phyloP scores from a whole-genome alignment of 2,888 invertebrate species.

The Iphiclides podalirius region DNA sequence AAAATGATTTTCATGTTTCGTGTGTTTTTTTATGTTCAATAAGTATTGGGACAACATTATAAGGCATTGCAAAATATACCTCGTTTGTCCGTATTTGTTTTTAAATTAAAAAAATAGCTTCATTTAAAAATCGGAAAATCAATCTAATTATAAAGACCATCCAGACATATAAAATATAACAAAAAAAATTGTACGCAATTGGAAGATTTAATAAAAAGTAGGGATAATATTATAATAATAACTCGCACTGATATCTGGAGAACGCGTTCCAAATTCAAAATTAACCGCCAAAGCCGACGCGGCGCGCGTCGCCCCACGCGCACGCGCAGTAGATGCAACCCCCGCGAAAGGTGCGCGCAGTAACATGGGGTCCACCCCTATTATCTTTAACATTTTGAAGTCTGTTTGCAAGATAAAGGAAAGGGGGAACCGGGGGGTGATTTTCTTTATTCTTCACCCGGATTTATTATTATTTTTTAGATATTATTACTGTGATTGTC shows the following conservation, averaged over 20 bases:
- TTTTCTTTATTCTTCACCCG: conserved; percentile 80
- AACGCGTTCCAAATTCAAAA: conserved; percentile 60
- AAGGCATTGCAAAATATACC: neutral
- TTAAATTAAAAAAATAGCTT: too few species aligned
- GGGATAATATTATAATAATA: too few species aligned
- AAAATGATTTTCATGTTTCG: conserved; percentile 4
- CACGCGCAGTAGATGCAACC: conserved; percentile 42
- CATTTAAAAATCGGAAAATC: too few species aligned
- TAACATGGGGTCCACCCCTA: conserved; percentile 69
- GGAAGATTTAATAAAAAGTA: too few species aligned
- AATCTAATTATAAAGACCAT: too few species aligned
- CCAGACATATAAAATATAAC: too few species aligned
- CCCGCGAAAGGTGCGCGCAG: conserved; percentile 73
- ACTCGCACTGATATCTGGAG: conserved; percentile 23
- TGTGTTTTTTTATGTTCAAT: conserved; percentile 17
- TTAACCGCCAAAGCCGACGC: conserved; percentile 64
- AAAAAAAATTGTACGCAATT: too few species aligned
- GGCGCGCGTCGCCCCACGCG: conserved; percentile 46
- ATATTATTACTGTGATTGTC: conserved; percentile 78
- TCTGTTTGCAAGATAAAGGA: conserved; percentile 80
- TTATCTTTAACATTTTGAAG: conserved; percentile 78
- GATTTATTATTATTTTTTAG: conserved; percentile 81
- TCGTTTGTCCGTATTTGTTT: too few species aligned
- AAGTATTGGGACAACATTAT: conserved; percentile 1
- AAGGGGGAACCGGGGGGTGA: conserved; percentile 74